phyloP scores from a whole-genome alignment of 2,888 invertebrate genomes.

The Diarsia dahlii region DNA sequence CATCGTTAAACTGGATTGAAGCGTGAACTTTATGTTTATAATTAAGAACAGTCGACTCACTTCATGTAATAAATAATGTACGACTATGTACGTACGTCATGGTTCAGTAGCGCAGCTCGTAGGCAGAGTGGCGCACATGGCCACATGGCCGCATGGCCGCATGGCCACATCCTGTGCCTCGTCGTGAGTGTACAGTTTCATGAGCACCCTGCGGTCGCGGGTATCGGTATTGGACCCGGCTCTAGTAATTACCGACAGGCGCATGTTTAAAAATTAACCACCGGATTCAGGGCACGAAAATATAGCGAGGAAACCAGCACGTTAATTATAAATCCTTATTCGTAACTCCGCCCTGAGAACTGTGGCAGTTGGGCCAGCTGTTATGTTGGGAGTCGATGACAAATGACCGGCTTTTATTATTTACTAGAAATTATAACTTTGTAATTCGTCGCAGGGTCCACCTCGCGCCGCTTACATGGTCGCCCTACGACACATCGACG shows the following conservation, averaged over 20 bases:
- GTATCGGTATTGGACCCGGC: constrained; percentile 51
- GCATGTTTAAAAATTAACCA: constrained; percentile 25
- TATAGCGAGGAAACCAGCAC: constrained; percentile 12
- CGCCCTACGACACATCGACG: constrained; percentile 12
- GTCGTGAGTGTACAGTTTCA: constrained; percentile 9
- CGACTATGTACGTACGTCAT: constrained; percentile 7
- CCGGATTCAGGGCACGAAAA: constrained; percentile 22
- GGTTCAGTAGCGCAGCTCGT: constrained; percentile 31
- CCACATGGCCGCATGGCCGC: constrained; percentile 16
- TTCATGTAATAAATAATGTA: constrained; percentile 28
- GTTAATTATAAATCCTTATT: constrained; percentile 45
- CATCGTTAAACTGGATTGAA: constrained; percentile 57
- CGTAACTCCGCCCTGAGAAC: constrained; percentile 26
- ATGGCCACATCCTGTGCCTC: constrained; percentile 40
- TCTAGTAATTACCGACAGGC: constrained; percentile 31
- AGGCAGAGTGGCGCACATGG: neutral
- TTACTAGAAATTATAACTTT: constrained; percentile 1
- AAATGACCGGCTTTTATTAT: constrained; percentile 17
- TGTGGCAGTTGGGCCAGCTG: constrained; percentile 29
- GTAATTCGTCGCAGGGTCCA: neutral
- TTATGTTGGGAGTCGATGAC: constrained; percentile 2
- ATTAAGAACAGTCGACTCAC: constrained; percentile 46
- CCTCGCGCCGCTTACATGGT: neutral
- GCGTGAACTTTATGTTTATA: constrained; percentile 49
- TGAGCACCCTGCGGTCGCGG: constrained; percentile 56